Evolutionary conservation across 1,140 invertebrate species (phyloP).

Genomic region (Calliphora vicina): DNA sequence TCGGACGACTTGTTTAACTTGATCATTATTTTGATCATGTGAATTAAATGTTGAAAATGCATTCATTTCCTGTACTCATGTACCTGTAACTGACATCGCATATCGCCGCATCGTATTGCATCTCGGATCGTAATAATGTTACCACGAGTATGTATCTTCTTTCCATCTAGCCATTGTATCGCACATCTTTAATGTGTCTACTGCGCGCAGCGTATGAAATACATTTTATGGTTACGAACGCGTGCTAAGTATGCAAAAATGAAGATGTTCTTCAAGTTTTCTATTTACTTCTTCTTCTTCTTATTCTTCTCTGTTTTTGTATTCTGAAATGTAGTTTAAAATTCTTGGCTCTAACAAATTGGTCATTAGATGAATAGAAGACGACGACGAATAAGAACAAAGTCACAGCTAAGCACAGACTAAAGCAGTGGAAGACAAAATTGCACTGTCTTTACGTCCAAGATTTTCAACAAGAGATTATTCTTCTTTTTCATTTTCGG

Average conservation of each 20-base stretch:
- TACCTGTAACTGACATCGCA: background rate
- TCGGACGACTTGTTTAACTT: background rate
- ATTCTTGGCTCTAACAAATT: background rate
- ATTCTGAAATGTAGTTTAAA: background rate
- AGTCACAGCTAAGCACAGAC: background rate
- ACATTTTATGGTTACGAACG: background rate
- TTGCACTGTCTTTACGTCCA: background rate
- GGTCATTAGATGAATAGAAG: background rate
- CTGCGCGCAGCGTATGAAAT: background rate
- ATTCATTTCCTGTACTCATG: background rate
- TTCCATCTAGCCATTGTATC: background rate
- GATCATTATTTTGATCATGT: conserved; percentile 6
- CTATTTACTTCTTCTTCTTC: no score
- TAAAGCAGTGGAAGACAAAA: background rate
- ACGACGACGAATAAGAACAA: background rate
- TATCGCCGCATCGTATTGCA: no score
- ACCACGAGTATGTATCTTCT: background rate
- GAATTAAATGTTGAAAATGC: conserved; percentile 11
- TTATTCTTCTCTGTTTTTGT: background rate
- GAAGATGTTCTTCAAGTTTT: conserved; percentile 10
- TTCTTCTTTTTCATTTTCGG: background rate
- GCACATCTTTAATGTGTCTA: background rate
- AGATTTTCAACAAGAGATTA: background rate
- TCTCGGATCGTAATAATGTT: no score
- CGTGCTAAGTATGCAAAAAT: background rate